A percentile compares a stretch with the other conserved stretches of the same genome.
Conservation (phyloP, 2,113 vertebrate genomes). For the Oriolus oriolus region DNA sequence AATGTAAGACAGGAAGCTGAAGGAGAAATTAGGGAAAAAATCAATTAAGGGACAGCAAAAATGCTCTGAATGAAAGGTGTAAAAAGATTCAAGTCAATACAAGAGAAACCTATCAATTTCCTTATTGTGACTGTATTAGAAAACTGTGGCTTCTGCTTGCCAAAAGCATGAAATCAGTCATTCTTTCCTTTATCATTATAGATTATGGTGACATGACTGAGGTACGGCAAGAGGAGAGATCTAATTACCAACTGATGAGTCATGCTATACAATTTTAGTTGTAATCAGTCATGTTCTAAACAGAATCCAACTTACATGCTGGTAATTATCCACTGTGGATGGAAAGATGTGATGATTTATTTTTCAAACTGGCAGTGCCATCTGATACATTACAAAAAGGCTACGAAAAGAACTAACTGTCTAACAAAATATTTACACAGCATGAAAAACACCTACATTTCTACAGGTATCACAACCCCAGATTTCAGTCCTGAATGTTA, state of each 20-base stretch:
- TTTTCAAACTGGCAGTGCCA: slow-evolving; percentile 30
- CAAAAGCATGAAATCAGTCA: slow-evolving; percentile 26
- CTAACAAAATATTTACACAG: not conserved
- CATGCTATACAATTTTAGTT: slow-evolving; percentile 26
- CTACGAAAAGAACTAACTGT: slow-evolving; percentile 6
- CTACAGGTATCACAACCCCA: not conserved
- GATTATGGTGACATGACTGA: slow-evolving; percentile 26
- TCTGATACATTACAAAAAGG: not conserved
- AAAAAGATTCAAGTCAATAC: slow-evolving; percentile 11
- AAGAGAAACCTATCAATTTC: slow-evolving; percentile 26
- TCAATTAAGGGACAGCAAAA: slow-evolving; percentile 5
- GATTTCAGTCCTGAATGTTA: not conserved
- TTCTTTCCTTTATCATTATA: slow-evolving; percentile 12
- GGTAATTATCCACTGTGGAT: slow-evolving; percentile 34
- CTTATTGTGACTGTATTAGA: slow-evolving; percentile 37
- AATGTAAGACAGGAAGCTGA: not conserved
- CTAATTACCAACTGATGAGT: slow-evolving; percentile 44
- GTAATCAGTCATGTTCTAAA: slow-evolving; percentile 53
- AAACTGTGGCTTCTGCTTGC: not conserved
- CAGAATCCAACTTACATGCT: not conserved
- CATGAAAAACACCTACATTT: not conserved
- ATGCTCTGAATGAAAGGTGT: not conserved
- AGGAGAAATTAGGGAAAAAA: slow-evolving; percentile 1
- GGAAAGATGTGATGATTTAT: slow-evolving; percentile 27
- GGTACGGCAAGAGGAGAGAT: not conserved